phyloP scores from a whole-genome alignment of 2,113 vertebrate species.

The Clupea harengus region DNA sequence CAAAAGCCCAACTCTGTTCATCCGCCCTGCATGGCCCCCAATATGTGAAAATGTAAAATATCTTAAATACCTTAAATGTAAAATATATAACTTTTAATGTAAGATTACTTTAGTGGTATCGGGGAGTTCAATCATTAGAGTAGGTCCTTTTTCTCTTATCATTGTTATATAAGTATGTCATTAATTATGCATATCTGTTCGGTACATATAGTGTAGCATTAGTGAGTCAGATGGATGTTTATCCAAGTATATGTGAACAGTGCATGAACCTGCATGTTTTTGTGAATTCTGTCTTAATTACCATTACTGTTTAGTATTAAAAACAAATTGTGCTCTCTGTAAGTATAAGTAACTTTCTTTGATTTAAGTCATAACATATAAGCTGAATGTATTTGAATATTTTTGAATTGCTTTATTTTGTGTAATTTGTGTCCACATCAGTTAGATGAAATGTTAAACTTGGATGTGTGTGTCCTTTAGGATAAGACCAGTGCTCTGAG shows the following conservation, averaged over 20 bases:
- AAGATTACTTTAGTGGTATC: not conserved
- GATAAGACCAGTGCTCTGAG: constrained; percentile 98
- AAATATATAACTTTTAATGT: not conserved
- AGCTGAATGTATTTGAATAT: not conserved
- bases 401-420: not conserved
- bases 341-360: not conserved
- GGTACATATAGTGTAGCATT: not conserved
- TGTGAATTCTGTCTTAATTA: constrained; percentile 3
- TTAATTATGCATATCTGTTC: not conserved
- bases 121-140: not conserved
- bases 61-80: not conserved
- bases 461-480: constrained; percentile 66
- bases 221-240: constrained; percentile 37
- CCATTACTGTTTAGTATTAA: not conserved
- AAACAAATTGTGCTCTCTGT: constrained; percentile 9
- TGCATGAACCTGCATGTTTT: constrained; percentile 55
- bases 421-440: not conserved
- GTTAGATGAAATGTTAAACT: constrained; percentile 41
- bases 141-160: not conserved
- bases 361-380: no score
- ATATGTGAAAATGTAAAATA: not conserved
- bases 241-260: constrained; percentile 40
- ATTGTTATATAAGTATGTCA: not conserved
- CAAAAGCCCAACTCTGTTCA: not conserved
- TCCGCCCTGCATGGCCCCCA: not conserved